Evolutionary conservation across 2,113 vertebrate genomes (phyloP).

Genomic region (Eudyptes chrysolophus): DNA sequence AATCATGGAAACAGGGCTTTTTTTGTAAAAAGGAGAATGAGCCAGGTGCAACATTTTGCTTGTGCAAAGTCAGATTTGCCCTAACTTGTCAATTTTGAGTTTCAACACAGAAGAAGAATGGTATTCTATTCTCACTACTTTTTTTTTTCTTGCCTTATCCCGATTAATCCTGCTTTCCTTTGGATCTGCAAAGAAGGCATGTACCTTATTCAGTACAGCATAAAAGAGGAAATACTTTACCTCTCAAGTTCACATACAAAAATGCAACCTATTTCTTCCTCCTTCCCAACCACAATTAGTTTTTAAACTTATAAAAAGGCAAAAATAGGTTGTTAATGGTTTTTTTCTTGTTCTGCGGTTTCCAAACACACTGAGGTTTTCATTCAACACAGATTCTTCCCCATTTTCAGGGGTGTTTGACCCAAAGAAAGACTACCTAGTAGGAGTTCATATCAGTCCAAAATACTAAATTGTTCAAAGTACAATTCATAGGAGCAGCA

Average conservation of each 20-base stretch:
- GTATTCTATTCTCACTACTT: not conserved
- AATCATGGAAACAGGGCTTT: not conserved
- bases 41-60: not conserved
- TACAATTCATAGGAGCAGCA: constrained; percentile 46
- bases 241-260: constrained; percentile 9
- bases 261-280: constrained; percentile 45
- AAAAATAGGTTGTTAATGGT: not conserved
- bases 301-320: constrained; percentile 33
- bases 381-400: constrained; percentile 27
- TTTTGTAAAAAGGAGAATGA: not conserved
- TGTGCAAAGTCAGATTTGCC: not conserved
- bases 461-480: constrained; percentile 54
- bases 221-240: constrained; percentile 9
- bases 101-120: not conserved
- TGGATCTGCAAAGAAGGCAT: not conserved
- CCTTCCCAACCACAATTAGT: constrained; percentile 3
- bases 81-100: not conserved
- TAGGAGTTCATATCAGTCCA: constrained; percentile 43
- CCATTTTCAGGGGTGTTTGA: constrained; percentile 40
- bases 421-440: constrained; percentile 52
- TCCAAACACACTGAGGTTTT: constrained; percentile 41
- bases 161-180: not conserved
- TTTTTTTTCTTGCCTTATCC: not conserved
- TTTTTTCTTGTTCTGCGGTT: constrained; percentile 40
- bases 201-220: constrained; percentile 12